A percentile compares a stretch with the other conserved stretches of the same genome.
Conservation (phyloP, 2,888 invertebrate genomes). For the Melieria picta region DNA sequence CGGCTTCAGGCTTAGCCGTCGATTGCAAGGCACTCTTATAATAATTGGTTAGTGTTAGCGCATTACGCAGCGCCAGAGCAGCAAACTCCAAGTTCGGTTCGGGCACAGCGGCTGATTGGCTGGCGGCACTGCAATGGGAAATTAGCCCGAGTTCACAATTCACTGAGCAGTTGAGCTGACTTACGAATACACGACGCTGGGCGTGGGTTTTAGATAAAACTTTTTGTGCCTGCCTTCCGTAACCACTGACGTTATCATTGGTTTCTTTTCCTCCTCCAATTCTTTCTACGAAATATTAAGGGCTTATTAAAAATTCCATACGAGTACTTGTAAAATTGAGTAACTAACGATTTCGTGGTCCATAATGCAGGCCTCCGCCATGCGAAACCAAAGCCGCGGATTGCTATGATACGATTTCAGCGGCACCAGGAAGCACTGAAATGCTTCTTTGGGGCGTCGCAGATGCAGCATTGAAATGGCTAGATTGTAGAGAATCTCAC, state of each 20-base stretch:
- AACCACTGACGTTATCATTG: conserved; percentile 35
- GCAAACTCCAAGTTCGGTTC: conserved; percentile 91
- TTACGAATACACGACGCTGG: conserved; percentile 51
- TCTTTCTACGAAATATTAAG: conserved; percentile 41
- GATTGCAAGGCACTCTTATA: conserved; percentile 42
- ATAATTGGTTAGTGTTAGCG: conserved; percentile 64
- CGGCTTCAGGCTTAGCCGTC: conserved; percentile 8
- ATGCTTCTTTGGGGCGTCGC: conserved; percentile 84
- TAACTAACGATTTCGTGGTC: conserved; percentile 67
- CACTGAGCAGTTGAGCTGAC: conserved; percentile 26
- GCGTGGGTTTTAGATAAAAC: conserved; percentile 24
- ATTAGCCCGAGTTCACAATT: too few species aligned
- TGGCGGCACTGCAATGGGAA: too few species aligned
- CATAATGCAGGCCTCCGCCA: conserved; percentile 92
- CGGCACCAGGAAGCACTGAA: conserved; percentile 89
- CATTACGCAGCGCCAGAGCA: conserved; percentile 86
- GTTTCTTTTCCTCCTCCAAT: conserved; percentile 44
- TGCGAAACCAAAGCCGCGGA: conserved; percentile 88
- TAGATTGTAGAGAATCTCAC: conserved; percentile 66
- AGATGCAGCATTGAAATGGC: conserved; percentile 81
- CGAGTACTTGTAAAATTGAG: not conserved
- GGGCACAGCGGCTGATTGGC: conserved; percentile 84
- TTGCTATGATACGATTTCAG: conserved; percentile 87
- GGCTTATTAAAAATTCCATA: not conserved
- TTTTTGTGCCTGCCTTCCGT: conserved; percentile 13